These are phyloP conservation scores for Epiblema foenella DNA, from an alignment of 2,888 invertebrate species.

Conservation along the genomic window DNA sequence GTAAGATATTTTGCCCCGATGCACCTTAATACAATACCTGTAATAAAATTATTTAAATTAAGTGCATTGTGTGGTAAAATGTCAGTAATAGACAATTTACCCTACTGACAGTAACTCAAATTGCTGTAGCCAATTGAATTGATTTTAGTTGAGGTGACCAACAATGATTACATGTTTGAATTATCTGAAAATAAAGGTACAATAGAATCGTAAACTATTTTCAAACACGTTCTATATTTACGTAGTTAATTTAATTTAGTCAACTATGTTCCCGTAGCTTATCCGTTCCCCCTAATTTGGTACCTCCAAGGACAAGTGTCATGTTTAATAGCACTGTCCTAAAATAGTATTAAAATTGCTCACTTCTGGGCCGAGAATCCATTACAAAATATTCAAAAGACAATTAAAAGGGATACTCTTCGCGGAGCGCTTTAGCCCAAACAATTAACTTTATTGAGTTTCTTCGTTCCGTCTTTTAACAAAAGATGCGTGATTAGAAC, in stretches of 20 bases:
- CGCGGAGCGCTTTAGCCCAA: conserved; percentile 31
- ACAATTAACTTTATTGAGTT: conserved; percentile 41
- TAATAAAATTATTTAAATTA: no score
- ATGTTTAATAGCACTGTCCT: conserved; percentile 13
- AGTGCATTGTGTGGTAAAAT: no score
- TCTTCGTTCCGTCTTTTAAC: conserved; percentile 22
- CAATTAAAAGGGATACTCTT: conserved; percentile 43
- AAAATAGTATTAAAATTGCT: conserved; percentile 32
- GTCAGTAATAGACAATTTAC: no score
- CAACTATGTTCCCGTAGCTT: not conserved
- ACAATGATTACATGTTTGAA: no score
- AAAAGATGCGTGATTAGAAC: conserved; percentile 37
- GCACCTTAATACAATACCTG: no score
- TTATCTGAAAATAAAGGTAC: no score
- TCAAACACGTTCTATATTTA: conserved; percentile 3
- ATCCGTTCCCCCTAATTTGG: not conserved
- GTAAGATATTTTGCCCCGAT: no score
- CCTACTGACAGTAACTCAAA: no score
- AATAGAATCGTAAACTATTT: no score
- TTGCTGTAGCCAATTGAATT: no score
- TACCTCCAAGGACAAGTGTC: conserved; percentile 10
- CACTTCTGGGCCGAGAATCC: conserved; percentile 27
- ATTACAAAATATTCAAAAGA: conserved; percentile 44
- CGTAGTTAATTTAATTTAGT: not conserved
- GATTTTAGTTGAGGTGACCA: no score